Base-by-base conservation (phyloP, 2,888 invertebrate species). In the Cyclophora albipunctata region DNA sequence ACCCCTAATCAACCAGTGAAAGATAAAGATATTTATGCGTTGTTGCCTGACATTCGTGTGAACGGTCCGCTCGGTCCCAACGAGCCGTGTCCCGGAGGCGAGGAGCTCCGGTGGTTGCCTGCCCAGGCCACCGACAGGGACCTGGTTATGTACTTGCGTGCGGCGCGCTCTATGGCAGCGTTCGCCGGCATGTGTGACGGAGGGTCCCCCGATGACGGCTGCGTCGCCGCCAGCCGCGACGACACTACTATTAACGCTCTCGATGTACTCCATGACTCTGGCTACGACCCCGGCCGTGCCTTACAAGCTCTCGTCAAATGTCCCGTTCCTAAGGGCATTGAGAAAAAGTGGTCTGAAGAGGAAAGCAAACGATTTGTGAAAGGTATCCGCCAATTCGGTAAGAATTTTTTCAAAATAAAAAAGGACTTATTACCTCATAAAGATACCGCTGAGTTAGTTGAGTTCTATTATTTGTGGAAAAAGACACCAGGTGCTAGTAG, bases 391-490 rank as follows among this genome's bases (percentile, higher is more conserved):
- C 98, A 98, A 81, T 98, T 98, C 89, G 99, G 99, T 67, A 99
- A 99, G 90, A 99, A 99, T 89, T 99, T 99, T 90, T 98, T 98
- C 87, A 94, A 97, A 73, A 99, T 99, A 71, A 92, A 95, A 67
- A 98, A 98, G 84, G 99, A 99, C 85, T 90, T 98, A 64, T 90
- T 99, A 65, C 97, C 98, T 50, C 97, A 98, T 80, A 97, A 98
- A 90, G 98, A 98, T 76, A 98, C 98, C 71, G 94, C 97, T 50
- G 98, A 99, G 80, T 89, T 99, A 73, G 98, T 99, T 49, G 98
- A 98, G 82, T 99, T 97, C 90, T 99, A 99, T 88, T 99, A 99
- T 89, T 91, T 98, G 75, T 99, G 99, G 99, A 99, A 99, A 90
- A 99, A 99, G 90, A 98, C 98, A 42, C 97, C 98, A 33, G 97